A percentile compares a stretch with the other conserved stretches of the same genome.
Conservation (phyloP, 2,888 invertebrate species). For the Melikaiella ostensackeni region DNA sequence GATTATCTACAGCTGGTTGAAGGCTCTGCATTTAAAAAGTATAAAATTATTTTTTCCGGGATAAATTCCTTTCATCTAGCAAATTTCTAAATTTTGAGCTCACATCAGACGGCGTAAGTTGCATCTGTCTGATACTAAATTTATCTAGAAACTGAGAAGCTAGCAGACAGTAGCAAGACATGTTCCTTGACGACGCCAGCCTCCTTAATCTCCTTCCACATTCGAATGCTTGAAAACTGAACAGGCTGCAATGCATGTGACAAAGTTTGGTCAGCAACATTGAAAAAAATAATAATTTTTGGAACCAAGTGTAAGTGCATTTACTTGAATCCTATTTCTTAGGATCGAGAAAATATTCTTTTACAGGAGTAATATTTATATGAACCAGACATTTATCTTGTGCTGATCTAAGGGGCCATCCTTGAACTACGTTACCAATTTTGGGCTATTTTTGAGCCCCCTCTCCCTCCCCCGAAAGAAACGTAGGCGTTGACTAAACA, state of each 20-base stretch:
- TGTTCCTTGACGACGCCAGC: neutral
- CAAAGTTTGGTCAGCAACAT: neutral
- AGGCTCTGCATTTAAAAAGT: neutral
- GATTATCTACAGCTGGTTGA: no score
- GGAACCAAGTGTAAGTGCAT: no score
- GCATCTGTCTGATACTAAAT: constrained; percentile 13
- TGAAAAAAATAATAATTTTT: no score
- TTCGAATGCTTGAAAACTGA: neutral
- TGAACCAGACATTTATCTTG: no score
- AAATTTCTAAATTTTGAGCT: neutral
- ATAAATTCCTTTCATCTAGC: neutral
- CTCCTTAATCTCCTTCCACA: neutral
- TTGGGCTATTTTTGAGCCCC: no score
- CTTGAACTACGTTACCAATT: no score
- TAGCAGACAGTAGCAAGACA: neutral
- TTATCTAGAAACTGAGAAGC: neutral
- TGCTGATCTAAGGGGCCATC: no score
- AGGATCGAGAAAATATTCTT: no score
- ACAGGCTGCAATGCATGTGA: neutral
- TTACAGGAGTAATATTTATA: no score
- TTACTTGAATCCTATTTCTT: no score
- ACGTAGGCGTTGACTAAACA: no score
- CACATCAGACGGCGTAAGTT: neutral
- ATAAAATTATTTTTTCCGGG: neutral
- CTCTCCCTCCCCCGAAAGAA: no score